Evolutionary conservation across 2,888 invertebrate genomes (phyloP).

Genomic region (Hypercompe scribonia): DNA sequence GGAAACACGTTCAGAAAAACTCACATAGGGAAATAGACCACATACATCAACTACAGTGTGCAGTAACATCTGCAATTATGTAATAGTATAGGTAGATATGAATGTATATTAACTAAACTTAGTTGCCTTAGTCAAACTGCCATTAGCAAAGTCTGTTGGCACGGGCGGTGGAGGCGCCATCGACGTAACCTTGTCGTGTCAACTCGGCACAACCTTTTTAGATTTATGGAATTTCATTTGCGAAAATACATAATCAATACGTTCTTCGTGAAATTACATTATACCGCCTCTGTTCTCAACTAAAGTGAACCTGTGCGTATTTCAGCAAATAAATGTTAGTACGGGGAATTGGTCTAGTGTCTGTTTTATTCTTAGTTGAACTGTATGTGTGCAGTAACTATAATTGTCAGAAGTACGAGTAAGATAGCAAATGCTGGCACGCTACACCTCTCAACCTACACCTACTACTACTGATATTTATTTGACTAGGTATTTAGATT

Average conservation of each 20-base stretch:
- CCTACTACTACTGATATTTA: background rate
- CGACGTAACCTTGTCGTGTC: constrained; percentile 58
- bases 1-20: background rate
- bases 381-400: constrained; percentile 10
- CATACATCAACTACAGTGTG: background rate
- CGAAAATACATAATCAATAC: constrained; percentile 35
- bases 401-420: background rate
- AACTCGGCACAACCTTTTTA: constrained; percentile 42
- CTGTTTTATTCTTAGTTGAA: background rate
- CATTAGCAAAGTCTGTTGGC: constrained; percentile 38
- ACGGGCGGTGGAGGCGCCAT: constrained; percentile 31
- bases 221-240: constrained; percentile 44
- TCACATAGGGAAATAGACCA: background rate
- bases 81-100: no score
- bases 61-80: background rate
- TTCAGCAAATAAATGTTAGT: constrained; percentile 25
- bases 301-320: constrained; percentile 25
- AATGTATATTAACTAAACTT: constrained; percentile 27
- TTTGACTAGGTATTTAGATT: background rate
- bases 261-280: constrained; percentile 11
- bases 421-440: background rate
- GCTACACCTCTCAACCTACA: background rate
- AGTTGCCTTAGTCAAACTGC: constrained; percentile 33
- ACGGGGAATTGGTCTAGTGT: constrained; percentile 15
- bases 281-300: constrained; percentile 6